These are phyloP conservation scores for Zonotrichia leucophrys DNA, from an alignment of 2,113 vertebrate species.

Conservation along the genomic window DNA sequence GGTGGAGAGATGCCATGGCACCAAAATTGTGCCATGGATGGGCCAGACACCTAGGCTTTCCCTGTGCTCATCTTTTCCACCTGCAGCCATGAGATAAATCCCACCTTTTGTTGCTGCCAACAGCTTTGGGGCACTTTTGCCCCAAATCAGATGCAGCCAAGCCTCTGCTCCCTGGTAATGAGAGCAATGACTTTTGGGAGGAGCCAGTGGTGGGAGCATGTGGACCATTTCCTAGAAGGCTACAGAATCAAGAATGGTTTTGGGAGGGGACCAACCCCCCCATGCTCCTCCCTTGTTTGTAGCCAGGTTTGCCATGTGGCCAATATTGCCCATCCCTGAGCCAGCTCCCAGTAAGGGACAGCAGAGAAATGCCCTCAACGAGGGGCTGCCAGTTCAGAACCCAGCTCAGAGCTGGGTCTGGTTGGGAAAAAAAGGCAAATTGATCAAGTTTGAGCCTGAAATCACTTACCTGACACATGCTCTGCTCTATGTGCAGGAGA, in stretches of 20 bases:
- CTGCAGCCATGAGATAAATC: not conserved
- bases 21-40: not conserved
- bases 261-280: not conserved
- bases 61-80: not conserved
- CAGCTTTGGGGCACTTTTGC: not conserved
- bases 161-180: not conserved
- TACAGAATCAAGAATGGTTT: not conserved
- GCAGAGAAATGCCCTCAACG: not conserved
- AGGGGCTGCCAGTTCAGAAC: not conserved
- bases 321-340: not conserved
- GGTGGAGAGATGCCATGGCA: not conserved
- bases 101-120: not conserved
- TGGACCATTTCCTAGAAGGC: not conserved
- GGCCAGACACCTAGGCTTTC: not conserved
- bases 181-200: rapidly evolving
- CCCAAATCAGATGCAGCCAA: not conserved
- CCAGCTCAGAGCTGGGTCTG: not conserved
- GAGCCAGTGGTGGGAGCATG: not conserved
- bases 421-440: not conserved
- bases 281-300: not conserved
- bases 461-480: not conserved
- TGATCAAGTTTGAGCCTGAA: not conserved
- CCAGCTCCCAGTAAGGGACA: not conserved
- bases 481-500: constrained; percentile 74
- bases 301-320: not conserved